phyloP scores from a whole-genome alignment of 2,888 invertebrate genomes.

The Chymomyza procnemis region DNA sequence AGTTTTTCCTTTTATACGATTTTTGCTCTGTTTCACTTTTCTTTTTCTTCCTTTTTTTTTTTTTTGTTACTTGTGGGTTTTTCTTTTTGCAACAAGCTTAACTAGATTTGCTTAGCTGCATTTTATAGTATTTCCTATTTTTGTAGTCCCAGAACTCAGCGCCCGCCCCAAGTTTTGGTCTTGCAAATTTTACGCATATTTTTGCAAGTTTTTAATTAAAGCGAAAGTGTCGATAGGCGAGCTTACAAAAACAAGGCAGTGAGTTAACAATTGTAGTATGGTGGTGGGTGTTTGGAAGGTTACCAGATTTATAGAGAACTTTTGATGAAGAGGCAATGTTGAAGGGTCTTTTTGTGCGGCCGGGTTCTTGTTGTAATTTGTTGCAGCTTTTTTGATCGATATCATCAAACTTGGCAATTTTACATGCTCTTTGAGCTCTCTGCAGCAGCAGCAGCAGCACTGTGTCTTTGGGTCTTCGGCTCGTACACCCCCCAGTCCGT shows the following conservation, averaged over 20 bases:
- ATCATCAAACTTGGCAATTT: slow-evolving; percentile 50
- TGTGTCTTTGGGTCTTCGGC: slow-evolving; percentile 12
- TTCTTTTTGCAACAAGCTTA: slow-evolving; percentile 17
- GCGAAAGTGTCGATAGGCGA: slow-evolving; percentile 66
- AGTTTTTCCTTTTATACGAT: slow-evolving; percentile 28
- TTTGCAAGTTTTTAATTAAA: slow-evolving; percentile 67
- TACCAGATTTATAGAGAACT: neutral
- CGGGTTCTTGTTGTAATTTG: slow-evolving; percentile 43
- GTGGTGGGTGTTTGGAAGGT: too few species aligned
- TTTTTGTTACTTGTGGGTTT: slow-evolving; percentile 14
- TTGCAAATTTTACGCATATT: slow-evolving; percentile 60
- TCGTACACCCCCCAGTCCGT: slow-evolving; percentile 27
- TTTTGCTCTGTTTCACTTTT: slow-evolving; percentile 6
- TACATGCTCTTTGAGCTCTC: neutral
- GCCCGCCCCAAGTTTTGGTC: slow-evolving; percentile 13
- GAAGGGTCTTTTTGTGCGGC: neutral
- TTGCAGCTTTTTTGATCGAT: slow-evolving; percentile 56
- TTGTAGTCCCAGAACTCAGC: neutral
- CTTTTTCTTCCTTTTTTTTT: neutral
- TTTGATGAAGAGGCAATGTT: neutral
- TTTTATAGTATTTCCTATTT: slow-evolving; percentile 45
- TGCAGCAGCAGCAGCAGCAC: too few species aligned
- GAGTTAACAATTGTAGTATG: neutral
- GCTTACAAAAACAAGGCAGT: slow-evolving; percentile 22
- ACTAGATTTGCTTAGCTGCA: slow-evolving; percentile 57